Evolutionary conservation across 2,888 invertebrate genomes (phyloP).

Genomic region (Portevinia maculata): DNA sequence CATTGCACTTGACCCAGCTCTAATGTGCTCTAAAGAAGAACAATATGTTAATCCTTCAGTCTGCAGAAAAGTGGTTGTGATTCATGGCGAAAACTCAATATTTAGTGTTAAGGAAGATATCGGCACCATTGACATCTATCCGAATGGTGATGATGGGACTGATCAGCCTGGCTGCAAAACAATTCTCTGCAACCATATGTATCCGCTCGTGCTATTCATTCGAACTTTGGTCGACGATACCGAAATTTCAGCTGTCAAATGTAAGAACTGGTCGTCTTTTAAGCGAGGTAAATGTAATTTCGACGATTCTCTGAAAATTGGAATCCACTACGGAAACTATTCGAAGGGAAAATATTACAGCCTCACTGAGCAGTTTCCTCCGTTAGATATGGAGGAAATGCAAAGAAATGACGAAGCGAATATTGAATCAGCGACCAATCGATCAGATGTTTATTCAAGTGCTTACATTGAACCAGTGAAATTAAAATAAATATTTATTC

Average conservation of each 20-base stretch:
- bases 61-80: conserved; percentile 76
- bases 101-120: conserved; percentile 78
- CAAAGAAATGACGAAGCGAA: too few relatives aligned
- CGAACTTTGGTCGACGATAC: conserved; percentile 75
- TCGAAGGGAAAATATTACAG: too few relatives aligned
- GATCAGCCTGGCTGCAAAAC: conserved; percentile 79
- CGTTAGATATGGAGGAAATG: too few relatives aligned
- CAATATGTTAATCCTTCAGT: conserved; percentile 76
- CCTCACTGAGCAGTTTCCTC: too few relatives aligned
- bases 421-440: too few relatives aligned
- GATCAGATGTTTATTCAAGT: too few relatives aligned
- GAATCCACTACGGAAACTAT: too few relatives aligned
- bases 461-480: conserved; percentile 4
- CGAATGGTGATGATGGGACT: conserved; percentile 80
- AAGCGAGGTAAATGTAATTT: conserved; percentile 41
- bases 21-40: conserved; percentile 78
- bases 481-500: conserved; percentile 14
- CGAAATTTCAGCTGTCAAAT: conserved; percentile 36
- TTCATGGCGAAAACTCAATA: conserved; percentile 80
- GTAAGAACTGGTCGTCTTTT: conserved; percentile 34
- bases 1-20: conserved; percentile 80
- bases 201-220: conserved; percentile 79
- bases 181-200: conserved; percentile 79
- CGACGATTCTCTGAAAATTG: too few relatives aligned
- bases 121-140: conserved; percentile 80